Base-by-base conservation (phyloP, 2,113 vertebrate species). In the pig (Sus scrofa) region DNA sequence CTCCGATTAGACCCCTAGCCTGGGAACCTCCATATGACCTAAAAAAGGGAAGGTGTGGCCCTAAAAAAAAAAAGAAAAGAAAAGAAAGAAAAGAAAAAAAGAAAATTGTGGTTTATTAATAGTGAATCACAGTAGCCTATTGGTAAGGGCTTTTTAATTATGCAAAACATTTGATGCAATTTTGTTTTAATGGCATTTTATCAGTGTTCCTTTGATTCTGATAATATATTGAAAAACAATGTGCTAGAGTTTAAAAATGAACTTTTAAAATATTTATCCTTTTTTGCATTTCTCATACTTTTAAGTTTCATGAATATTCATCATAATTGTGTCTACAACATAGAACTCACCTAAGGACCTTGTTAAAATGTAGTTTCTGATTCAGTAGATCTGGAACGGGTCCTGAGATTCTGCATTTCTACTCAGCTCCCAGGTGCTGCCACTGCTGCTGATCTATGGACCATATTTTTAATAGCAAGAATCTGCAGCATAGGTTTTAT, bases 21-120 rank as follows among this genome's bases (percentile, higher is more conserved):
- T 44, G 44, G 44, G n/a, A n/a, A 44, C 44, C 44, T 44, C 44
- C 44, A 44, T 44, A 44, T 44, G 44, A 4, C 44, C n/a, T n/a
- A n/a, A n/a, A n/a, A n/a, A n/a, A n/a, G n/a, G n/a, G 44, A 4
- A 44, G 44, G 44, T 44, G 44, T 6, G 44, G 44, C 44, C 44
- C 44, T 44, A 44, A 44, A 44, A 44, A 44, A 8, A 44, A 44
- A 44, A 8, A 44, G 8, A 44, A 44, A 44, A 44, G n/a, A n/a
- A n/a, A n/a, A n/a, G n/a, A n/a, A n/a, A 44, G n/a, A n/a, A n/a
- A 44, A 44, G 44, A 44, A 44, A 44, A 44, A 44, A 44, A 44
- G 84, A 92, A 95, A 92, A 75, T 84, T 89, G 93, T 70, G 39
- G 7, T 94, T 91, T 86, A 50, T 94, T 97, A 92, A 86, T 89